Conservation (phyloP, 2,113 vertebrate species). For the Notechis scutatus region DNA sequence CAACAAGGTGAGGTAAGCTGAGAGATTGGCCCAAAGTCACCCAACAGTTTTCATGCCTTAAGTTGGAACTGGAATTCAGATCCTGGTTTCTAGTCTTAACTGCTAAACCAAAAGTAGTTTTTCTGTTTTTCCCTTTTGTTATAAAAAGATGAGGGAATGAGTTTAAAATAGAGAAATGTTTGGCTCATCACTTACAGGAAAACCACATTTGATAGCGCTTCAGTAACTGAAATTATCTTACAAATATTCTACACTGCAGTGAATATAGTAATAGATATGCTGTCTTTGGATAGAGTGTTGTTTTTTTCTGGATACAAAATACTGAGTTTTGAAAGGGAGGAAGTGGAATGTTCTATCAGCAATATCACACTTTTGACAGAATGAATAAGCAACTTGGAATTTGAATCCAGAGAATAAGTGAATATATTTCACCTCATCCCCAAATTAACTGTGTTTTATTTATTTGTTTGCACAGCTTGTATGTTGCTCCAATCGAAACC, state of each 20-base stretch:
- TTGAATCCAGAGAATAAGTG: background rate
- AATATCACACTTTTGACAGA: background rate
- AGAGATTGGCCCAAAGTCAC: background rate
- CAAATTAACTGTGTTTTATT: background rate
- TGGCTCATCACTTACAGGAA: background rate
- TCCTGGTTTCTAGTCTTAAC: background rate
- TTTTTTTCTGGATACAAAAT: background rate
- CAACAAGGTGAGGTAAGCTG: background rate
- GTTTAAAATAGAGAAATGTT: background rate
- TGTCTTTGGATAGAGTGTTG: background rate
- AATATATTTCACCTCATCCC: background rate
- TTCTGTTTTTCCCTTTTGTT: background rate
- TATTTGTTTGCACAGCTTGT: background rate
- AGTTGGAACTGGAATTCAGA: background rate
- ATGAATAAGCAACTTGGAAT: background rate
- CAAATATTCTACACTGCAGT: background rate
- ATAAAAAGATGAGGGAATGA: background rate
- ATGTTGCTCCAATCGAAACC: background rate
- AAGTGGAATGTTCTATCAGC: background rate
- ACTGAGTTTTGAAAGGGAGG: background rate
- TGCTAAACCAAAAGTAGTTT: background rate
- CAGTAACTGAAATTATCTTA: background rate
- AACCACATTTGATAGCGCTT: background rate
- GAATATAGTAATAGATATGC: background rate
- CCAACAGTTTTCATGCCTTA: background rate